phyloP scores from a whole-genome alignment of 1,140 invertebrate species.

The Andrena cerasifolii region DNA sequence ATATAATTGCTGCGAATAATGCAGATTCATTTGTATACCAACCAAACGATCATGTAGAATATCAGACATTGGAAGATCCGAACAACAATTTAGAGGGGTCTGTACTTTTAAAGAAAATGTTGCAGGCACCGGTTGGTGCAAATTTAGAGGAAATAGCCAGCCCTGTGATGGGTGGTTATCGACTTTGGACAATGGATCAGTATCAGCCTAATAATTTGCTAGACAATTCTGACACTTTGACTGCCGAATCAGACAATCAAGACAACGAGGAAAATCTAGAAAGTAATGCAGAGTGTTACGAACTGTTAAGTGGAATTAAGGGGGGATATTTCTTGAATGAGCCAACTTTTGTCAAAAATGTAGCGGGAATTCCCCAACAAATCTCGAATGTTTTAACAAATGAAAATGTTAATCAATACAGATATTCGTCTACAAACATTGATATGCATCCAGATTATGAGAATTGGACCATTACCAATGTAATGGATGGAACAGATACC shows the following conservation, averaged over 20 bases:
- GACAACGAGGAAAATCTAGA: conserved; percentile 66
- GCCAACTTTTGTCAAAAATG: conserved; percentile 38
- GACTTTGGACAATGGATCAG: conserved; percentile 60
- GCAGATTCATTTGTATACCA: conserved; percentile 35
- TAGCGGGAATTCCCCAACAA: conserved; percentile 51
- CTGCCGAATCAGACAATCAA: conserved; percentile 76
- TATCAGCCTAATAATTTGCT: conserved; percentile 53
- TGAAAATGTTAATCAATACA: conserved; percentile 58
- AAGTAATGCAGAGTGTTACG: conserved; percentile 53
- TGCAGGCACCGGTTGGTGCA: conserved; percentile 78
- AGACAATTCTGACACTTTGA: conserved; percentile 78
- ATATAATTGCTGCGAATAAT: conserved; percentile 39
- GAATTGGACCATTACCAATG: conserved; percentile 70
- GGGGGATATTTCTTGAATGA: conserved; percentile 56
- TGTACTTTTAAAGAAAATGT: conserved; percentile 76
- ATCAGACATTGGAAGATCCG: conserved; percentile 54
- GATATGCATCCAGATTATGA: conserved; percentile 70
- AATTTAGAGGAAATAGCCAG: conserved; percentile 76
- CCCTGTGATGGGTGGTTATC: conserved; percentile 62
- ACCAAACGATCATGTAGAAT: conserved; percentile 34
- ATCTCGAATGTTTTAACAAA: conserved; percentile 21
- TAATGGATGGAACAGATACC: conserved; percentile 52
- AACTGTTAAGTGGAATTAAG: conserved; percentile 49
- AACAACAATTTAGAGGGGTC: conserved; percentile 57
- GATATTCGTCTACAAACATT: conserved; percentile 52